Evolutionary conservation across 2,113 vertebrate species (phyloP).

Genomic region (Brachyhypopomus gauderio): DNA sequence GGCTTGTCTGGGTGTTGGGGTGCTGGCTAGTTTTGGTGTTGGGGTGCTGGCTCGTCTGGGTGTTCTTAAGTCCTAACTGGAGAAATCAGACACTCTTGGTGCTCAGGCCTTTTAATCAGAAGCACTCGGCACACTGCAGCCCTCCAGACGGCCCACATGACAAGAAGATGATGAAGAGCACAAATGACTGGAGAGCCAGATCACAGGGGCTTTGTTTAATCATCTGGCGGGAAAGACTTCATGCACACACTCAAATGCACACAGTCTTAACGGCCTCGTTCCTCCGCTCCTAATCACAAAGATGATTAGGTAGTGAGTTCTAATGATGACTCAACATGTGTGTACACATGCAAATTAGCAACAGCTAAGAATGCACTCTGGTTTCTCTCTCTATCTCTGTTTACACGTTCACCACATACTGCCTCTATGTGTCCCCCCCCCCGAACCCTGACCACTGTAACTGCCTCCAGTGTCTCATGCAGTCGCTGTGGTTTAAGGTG

Average conservation of each 20-base stretch:
- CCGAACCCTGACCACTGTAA: not conserved
- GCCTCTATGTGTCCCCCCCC: not conserved
- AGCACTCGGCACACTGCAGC: conserved; percentile 20
- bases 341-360: not conserved
- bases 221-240: conserved; percentile 22
- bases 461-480: not conserved
- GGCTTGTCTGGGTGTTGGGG: too few species aligned
- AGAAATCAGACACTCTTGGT: conserved; percentile 23
- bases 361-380: too few species aligned
- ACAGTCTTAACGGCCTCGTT: not conserved
- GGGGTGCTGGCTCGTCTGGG: too few species aligned
- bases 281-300: not conserved
- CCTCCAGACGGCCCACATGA: conserved; percentile 14
- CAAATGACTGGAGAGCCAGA: conserved; percentile 23
- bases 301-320: not conserved
- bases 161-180: conserved; percentile 33
- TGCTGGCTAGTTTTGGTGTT: too few species aligned
- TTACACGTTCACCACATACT: too few species aligned
- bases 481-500: conserved; percentile 4
- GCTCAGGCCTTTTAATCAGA: conserved; percentile 46
- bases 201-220: conserved; percentile 30
- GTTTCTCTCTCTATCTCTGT: conserved; percentile 1
- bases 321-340: not conserved
- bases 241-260: conserved; percentile 21
- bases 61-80: not conserved